Base-by-base conservation (phyloP, 2,888 invertebrate genomes). In the Hydroisotoma schaefferi region DNA sequence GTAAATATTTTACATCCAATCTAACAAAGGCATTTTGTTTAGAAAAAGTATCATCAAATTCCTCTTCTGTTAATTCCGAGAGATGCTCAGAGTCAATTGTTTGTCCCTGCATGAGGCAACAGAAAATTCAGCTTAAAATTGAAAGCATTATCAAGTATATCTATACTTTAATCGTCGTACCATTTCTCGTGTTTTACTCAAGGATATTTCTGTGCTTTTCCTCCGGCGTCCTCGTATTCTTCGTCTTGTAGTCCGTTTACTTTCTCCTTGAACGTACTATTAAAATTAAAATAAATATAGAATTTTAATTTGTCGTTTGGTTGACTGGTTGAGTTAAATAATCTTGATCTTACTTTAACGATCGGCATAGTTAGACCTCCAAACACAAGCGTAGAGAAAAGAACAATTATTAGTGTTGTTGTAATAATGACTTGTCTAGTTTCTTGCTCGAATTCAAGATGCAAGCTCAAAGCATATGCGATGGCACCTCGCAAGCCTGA, bases 141-240 rank as follows among this genome's bases (percentile, higher is more conserved):
- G 25, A 46, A 15, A 46, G 18, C 18, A 43, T 12, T 8, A 33
- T 33, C 18, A 44, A 12, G 33, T n/a, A 22, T 23, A 53, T 27
- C 8, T 33, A 33, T 10, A 33, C 33, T 33, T 33, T 15, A 33
- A 33, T 10, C 15, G 33, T 6, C 27, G 75, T 75, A 83, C 85
- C 94, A 95, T 94, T 83, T 98, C 97, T 75, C 92, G 88, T 0
- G 98, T 99, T 81, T 99, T 99, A 73, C 95, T 95, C 63, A 99
- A 81, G 56, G 94, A 91, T 48, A 97, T 87, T 78, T 91, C 91
- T 75, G 90, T 87, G 38, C 82, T 83, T 69, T 81, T 82, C 71
- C 85, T 84, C 68, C 85, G 80, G 59, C 80, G 66, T 25, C 71
- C 70, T 40, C 73, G 51, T 48, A 70, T 66, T 29, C 73, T 75